Evolutionary conservation across 2,888 invertebrate species (phyloP), one percentile per base, ranked within the genome.

Genomic region (Scaptodrosophila latifasciaeformis): DNA sequence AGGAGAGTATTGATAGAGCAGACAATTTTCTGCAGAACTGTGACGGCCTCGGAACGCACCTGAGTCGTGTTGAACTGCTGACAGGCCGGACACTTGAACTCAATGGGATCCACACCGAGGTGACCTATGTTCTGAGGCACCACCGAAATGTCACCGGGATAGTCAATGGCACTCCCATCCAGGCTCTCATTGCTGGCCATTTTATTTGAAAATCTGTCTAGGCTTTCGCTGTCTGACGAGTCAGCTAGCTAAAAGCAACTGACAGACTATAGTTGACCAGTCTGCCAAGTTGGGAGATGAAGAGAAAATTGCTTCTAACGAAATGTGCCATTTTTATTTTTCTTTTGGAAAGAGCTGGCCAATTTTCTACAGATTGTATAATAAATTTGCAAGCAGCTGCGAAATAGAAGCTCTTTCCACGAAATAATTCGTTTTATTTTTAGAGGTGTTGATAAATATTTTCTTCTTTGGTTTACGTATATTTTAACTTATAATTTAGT

Each of bases 51-150:
- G 17, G 12, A 40, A 10, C 70, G 62, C 18, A 84, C 77, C 0
- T 54, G 50, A 2, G 79, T 80, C 2, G 62, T 29, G 27, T 66
- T 70, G 29, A 65, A 54, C 50, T 62, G 64, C 15, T 69, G 68
- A 45, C 84, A 84, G 40, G 82, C 71, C 44, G 84, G 84, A 29
- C 84, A 84, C 35, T 69, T 66, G 19, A 84, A 65, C 57, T 82
- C 78, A 1, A 69, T 62, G 1, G 83, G 70, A 17, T 63, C 65
- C 10, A 60, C 52, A 48, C 69, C 54, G 53, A 83, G 62, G 47
- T 83, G 83, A 17, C 80, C 83, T 34, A 83, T 75, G 55, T 70
- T 61, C 49, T 67, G 72, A 12, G 83, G 81, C 58, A 82, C 55
- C 6, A 56, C 63, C 2, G 83, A 64, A 42, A 71, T 52, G 39